A percentile compares a stretch with the other conserved stretches of the same genome.
These are phyloP conservation scores for Balaeniceps rex DNA, from an alignment of 2,113 vertebrate genomes.

Conservation along the genomic window DNA sequence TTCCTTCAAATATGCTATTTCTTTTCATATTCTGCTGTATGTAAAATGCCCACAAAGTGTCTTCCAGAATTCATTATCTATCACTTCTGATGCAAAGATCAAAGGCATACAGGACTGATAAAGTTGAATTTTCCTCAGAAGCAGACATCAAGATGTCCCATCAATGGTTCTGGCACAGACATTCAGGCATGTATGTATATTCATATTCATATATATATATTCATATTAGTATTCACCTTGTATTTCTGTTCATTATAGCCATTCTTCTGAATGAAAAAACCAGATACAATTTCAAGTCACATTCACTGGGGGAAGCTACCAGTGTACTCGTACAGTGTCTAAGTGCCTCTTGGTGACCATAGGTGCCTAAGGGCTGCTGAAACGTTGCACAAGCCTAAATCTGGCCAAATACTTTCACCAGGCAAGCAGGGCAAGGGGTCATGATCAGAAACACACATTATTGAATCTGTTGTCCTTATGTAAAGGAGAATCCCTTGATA, in stretches of 20 bases:
- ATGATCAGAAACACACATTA: fast-evolving
- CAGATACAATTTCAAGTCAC: not conserved
- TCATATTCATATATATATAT: not conserved
- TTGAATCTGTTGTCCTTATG: not conserved
- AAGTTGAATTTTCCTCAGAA: not conserved
- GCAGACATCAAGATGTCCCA: not conserved
- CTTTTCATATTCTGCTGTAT: not conserved
- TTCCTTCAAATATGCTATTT: not conserved
- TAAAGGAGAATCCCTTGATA: not conserved
- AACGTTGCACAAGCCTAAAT: not conserved
- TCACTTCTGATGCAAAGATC: not conserved
- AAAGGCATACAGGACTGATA: not conserved
- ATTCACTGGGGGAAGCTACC: not conserved
- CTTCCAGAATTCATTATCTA: not conserved
- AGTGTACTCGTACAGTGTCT: not conserved
- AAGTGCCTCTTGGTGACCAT: not conserved
- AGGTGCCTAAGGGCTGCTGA: not conserved
- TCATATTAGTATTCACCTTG: not conserved
- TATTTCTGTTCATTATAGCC: not conserved
- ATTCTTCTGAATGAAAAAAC: not conserved
- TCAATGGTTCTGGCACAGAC: not conserved
- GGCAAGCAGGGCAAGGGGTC: not conserved
- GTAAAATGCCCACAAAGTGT: not conserved
- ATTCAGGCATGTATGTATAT: not conserved
- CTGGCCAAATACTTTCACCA: not conserved